Evolutionary conservation across 2,113 vertebrate species (phyloP).

Genomic region (Cebus imitator): DNA sequence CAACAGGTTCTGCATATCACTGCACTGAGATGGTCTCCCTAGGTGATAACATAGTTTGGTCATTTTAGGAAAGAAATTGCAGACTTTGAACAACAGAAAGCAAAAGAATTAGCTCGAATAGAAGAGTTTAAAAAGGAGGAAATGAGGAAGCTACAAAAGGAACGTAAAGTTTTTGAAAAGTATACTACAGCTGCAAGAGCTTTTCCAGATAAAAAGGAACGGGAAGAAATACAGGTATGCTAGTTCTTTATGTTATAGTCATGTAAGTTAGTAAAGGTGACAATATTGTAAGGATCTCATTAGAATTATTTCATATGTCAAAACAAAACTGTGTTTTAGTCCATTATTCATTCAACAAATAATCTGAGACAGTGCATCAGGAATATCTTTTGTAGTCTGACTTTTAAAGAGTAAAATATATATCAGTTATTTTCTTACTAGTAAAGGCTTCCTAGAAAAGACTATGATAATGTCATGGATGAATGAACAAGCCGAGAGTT

Average conservation of each 20-base stretch:
- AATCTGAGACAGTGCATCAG: background rate
- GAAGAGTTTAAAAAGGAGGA: slow-evolving; percentile 94
- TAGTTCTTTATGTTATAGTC: background rate
- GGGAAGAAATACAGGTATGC: slow-evolving; percentile 96
- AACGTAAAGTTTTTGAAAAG: slow-evolving; percentile 94
- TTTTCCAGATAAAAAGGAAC: slow-evolving; percentile 95
- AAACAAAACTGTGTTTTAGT: background rate
- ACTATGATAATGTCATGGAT: background rate
- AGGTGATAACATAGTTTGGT: slow-evolving; percentile 42
- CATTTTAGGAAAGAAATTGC: slow-evolving; percentile 89
- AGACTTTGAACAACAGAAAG: slow-evolving; percentile 90
- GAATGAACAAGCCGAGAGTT: background rate
- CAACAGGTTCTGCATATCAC: background rate
- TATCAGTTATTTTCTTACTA: background rate
- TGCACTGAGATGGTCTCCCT: background rate
- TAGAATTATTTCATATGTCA: background rate
- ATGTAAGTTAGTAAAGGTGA: background rate
- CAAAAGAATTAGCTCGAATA: slow-evolving; percentile 89
- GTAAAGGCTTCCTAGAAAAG: background rate
- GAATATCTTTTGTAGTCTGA: background rate
- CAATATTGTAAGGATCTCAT: background rate
- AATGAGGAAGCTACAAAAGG: slow-evolving; percentile 92
- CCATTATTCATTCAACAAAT: slow-evolving; percentile 16
- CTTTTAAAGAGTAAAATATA: background rate
- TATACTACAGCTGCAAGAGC: slow-evolving; percentile 89